Evolutionary conservation across 2,888 invertebrate genomes (phyloP).

Genomic region (Masnerella sp.): DNA sequence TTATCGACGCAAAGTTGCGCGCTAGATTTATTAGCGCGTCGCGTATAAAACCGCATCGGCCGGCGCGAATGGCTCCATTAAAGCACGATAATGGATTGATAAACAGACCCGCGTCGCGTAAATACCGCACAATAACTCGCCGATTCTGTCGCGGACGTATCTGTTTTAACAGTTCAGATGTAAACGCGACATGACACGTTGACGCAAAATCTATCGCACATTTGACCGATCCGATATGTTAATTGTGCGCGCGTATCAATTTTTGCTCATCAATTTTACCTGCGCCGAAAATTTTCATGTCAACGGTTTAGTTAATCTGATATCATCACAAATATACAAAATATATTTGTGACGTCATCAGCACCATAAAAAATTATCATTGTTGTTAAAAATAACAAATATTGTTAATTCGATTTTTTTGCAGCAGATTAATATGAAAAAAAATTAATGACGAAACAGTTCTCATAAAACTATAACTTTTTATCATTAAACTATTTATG

Average conservation of each 20-base stretch:
- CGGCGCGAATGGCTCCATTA: constrained; percentile 46
- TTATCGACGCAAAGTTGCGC: constrained; percentile 56
- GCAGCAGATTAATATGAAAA: too few relatives aligned
- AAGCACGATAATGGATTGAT: constrained; percentile 60
- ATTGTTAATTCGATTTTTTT: too few relatives aligned
- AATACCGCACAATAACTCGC: constrained; percentile 50
- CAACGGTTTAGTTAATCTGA: too few relatives aligned
- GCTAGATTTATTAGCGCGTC: constrained; percentile 57
- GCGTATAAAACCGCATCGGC: constrained; percentile 51
- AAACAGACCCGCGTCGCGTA: constrained; percentile 56
- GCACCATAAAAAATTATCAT: too few relatives aligned
- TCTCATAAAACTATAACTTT: too few relatives aligned
- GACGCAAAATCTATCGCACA: constrained; percentile 26
- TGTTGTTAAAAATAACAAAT: too few relatives aligned
- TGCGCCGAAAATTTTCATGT: too few relatives aligned
- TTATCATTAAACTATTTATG: too few relatives aligned
- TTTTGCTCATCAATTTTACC: constrained; percentile 2
- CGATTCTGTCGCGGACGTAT: constrained; percentile 38
- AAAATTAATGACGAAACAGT: too few relatives aligned
- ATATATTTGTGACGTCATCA: too few relatives aligned
- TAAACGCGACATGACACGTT: constrained; percentile 32
- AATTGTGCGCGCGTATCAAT: neutral
- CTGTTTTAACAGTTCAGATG: constrained; percentile 41
- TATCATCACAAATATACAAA: too few relatives aligned
- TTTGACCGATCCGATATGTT: constrained; percentile 1